Percentiles rank a stretch among this genome's conserved stretches.
These are phyloP conservation scores for Apomyelois bistriatella DNA, from an alignment of 2,888 invertebrate species.

Conservation along the genomic window DNA sequence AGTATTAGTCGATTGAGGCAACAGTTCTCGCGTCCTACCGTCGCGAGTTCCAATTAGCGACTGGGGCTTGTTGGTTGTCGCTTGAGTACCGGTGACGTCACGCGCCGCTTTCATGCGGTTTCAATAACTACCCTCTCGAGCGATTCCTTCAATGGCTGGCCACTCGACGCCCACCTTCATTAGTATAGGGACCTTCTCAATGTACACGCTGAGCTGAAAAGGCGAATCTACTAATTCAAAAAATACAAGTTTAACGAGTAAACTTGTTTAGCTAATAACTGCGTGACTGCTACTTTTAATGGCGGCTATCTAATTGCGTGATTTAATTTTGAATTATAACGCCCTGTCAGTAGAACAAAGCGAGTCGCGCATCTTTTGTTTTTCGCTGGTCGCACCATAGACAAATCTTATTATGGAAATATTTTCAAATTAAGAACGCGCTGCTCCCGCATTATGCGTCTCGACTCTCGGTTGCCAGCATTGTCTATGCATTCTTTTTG, in stretches of 20 bases:
- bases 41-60: constrained; percentile 77
- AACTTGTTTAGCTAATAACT: constrained; percentile 71
- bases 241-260: constrained; percentile 65
- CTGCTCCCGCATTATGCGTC: constrained; percentile 77
- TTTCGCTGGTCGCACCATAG: constrained; percentile 67
- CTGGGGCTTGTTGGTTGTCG: constrained; percentile 57
- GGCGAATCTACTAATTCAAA: constrained; percentile 61
- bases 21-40: constrained; percentile 74
- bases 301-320: constrained; percentile 26
- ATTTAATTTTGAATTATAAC: constrained; percentile 69
- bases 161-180: constrained; percentile 76
- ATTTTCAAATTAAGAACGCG: constrained; percentile 79
- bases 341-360: constrained; percentile 68
- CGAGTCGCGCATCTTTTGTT: constrained; percentile 62
- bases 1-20: constrained; percentile 77
- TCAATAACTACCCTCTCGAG: constrained; percentile 77
- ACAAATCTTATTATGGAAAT: constrained; percentile 80
- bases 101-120: constrained; percentile 71
- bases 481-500: constrained; percentile 77
- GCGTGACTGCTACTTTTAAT: constrained; percentile 27
- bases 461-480: constrained; percentile 77
- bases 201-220: constrained; percentile 63
- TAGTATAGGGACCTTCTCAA: constrained; percentile 59
- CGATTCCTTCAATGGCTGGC: constrained; percentile 72
- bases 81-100: constrained; percentile 75